Base-by-base conservation (phyloP, 1,140 invertebrate species). In the Eciton burchellii region DNA sequence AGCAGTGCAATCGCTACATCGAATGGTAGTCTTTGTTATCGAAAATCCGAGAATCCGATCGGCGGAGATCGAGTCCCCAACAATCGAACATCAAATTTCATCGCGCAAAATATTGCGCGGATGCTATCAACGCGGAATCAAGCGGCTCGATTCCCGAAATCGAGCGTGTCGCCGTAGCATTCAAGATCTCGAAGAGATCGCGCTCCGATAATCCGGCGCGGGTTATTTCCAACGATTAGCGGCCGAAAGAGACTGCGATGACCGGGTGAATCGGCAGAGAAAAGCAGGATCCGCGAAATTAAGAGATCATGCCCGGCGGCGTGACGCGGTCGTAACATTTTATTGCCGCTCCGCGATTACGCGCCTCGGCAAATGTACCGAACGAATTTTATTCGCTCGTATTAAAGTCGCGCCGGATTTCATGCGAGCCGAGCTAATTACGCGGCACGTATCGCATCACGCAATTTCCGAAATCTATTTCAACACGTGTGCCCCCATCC, bases 151-250 rank as follows among this genome's bases (percentile, higher is more conserved):
- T n/a, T n/a, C n/a, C n/a, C n/a, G n/a, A n/a, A n/a, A n/a, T n/a
- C n/a, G n/a, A n/a, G n/a, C n/a, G n/a, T n/a, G n/a, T n/a, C n/a
- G n/a, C n/a, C n/a, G n/a, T n/a, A n/a, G n/a, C n/a, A n/a, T n/a
- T n/a, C n/a, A n/a, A n/a, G n/a, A n/a, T n/a, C n/a, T n/a, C n/a
- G n/a, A n/a, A n/a, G n/a, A n/a, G n/a, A n/a, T n/a, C n/a, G n/a
- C n/a, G n/a, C n/a, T 57, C 57, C 60, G 87, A 88, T 88, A 88
- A 84, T 84, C 60, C 70, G 52, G 59, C 52, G 59, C 72, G n/a
- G n/a, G 72, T 88, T 79, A 59, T 41, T 73, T 66, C 54, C 65
- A 47, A 72, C 72, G 60, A 85, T 87, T 86, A 84, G n/a, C 56
- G 24, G 24, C 45, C 43, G 52, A 76, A 68, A 29, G 21, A 56